A percentile compares a stretch with the other conserved stretches of the same genome.
Evolutionary conservation across 2,888 invertebrate species (phyloP).

Genomic region (Acronicta psi): DNA sequence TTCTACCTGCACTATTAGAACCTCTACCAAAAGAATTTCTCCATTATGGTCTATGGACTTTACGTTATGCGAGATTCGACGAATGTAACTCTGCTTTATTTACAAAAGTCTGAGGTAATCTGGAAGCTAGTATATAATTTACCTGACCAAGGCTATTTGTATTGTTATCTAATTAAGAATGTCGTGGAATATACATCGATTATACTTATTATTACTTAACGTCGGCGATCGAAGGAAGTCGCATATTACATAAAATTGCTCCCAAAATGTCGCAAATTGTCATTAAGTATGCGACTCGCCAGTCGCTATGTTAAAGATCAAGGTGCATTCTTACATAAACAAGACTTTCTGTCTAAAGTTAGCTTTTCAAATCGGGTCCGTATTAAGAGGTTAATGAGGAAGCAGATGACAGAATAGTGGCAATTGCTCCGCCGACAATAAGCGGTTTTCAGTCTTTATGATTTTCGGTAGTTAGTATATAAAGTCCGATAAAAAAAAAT

Average conservation of each 20-base stretch:
- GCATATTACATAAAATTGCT: constrained; percentile 36
- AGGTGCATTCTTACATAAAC: constrained; percentile 21
- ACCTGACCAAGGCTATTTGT: constrained; percentile 26
- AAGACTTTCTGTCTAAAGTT: not conserved
- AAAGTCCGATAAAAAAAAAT: no score
- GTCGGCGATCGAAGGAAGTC: constrained; percentile 26
- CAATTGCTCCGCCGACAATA: no score
- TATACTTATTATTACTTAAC: constrained; percentile 23
- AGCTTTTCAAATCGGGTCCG: no score
- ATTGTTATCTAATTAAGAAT: constrained; percentile 24
- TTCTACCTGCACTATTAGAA: no score
- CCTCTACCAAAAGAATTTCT: no score
- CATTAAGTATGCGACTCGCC: constrained; percentile 15
- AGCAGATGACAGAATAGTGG: no score
- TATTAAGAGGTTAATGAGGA: no score
- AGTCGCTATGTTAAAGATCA: constrained; percentile 31
- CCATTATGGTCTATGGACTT: no score
- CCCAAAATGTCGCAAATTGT: constrained; percentile 23
- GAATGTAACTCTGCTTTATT: no score
- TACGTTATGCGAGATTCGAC: no score
- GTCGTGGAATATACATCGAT: constrained; percentile 11
- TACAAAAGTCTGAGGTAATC: constrained; percentile 12
- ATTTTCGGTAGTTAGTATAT: no score
- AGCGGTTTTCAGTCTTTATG: no score
- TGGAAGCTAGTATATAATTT: constrained; percentile 18